Base-by-base conservation (phyloP, 2,888 invertebrate genomes). In the Lamellibrachia satsuma region DNA sequence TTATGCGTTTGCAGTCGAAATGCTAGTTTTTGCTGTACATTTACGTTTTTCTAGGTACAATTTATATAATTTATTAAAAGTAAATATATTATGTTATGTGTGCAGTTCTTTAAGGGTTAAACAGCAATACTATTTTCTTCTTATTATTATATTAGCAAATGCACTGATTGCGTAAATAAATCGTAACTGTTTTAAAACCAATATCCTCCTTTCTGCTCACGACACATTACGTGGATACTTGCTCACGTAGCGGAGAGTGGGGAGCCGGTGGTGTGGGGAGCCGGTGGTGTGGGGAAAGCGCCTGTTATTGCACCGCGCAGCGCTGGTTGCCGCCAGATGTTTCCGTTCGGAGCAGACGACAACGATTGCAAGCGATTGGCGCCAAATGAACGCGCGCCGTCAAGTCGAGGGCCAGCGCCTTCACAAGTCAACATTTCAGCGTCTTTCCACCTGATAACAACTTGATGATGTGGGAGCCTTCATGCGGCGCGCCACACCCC, bases 311-410 rank as follows among this genome's bases (percentile, higher is more conserved):
- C 75, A 75, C 75, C 11, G 75, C 75, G n/a, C 75, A 75, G 15
- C 75, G 75, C 75, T n/a, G 75, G 75, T 75, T 75, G 75, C 75
- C 75, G 75, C 75, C 75, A 75, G 75, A 75, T 75, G 75, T 75
- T 75, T 75, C 75, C 75, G 75, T 75, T 75, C 75, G 22, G 75
- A 75, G 75, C 75, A 75, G 75, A 75, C 75, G 75, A 75, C 75
- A 75, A 75, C 75, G 75, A 75, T 75, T 75, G 75, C 75, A 75
- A 75, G 75, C 75, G 75, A 75, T 75, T 75, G 75, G 75, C 75
- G 75, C 75, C 75, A 75, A 75, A 75, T 75, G 75, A 75, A 22
- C 75, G 75, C 75, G 75, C 75, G 75, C 75, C 75, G 75, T 75
- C 75, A 22, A 75, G 75, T 75, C 75, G 75, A 75, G 75, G n/a